These are phyloP conservation scores for Sebastes jordani DNA, from an alignment of 2,797 vertebrate species.

Conservation along the genomic window DNA sequence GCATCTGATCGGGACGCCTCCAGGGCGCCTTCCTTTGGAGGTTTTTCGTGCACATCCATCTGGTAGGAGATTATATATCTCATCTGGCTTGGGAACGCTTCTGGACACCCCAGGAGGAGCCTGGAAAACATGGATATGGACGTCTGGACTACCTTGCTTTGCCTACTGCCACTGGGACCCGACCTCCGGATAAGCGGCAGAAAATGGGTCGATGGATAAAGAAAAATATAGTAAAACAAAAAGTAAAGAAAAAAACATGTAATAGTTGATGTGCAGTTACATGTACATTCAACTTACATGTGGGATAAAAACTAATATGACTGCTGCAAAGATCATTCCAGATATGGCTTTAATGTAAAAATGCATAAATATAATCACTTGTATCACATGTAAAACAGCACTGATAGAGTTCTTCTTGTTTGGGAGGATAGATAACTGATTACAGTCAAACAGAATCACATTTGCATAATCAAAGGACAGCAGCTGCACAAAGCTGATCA, in stretches of 20 bases:
- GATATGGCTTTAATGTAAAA: not conserved
- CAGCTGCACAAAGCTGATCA: not conserved
- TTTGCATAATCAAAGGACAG: not conserved
- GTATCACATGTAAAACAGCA: not conserved
- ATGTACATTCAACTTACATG: not conserved
- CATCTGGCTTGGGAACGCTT: not conserved
- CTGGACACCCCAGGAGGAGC: not conserved
- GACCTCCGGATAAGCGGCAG: rapidly evolving
- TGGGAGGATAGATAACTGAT: not conserved
- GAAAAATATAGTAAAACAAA: not conserved
- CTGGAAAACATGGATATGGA: too few species aligned
- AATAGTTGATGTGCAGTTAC: not conserved
- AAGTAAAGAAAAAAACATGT: not conserved
- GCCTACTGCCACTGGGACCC: not conserved
- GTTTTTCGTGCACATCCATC: too few species aligned
- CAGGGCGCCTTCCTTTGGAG: too few species aligned
- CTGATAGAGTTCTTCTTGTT: not conserved
- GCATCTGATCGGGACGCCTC: too few species aligned
- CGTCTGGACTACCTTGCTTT: not conserved
- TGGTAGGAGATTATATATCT: too few species aligned
- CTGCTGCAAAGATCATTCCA: not conserved
- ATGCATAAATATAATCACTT: not conserved
- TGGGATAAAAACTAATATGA: not conserved
- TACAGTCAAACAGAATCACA: not conserved
- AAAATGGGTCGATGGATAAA: not conserved